Percentiles rank a stretch among this genome's conserved stretches.
Conservation (phyloP, 37 sponge, comb jelly and placozoan genomes). For the Oscarella lobularis region DNA sequence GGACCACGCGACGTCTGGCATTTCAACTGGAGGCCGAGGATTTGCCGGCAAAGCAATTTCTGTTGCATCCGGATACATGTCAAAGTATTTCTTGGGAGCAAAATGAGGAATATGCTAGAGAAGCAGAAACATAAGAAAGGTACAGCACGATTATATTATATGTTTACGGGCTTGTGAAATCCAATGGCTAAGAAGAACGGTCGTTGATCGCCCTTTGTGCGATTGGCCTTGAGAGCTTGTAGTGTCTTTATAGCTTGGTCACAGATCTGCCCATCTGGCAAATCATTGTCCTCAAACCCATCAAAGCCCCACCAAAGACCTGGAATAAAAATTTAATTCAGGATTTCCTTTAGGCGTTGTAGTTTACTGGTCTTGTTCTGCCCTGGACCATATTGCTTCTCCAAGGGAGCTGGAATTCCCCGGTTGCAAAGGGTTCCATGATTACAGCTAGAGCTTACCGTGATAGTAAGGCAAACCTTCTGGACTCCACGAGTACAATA, state of each 20-base stretch:
- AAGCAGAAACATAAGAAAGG: not conserved
- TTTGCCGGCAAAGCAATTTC: slow-evolving; percentile 14
- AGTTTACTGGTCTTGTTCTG: not conserved
- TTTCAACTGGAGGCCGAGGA: slow-evolving; percentile 7
- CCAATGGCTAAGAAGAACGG: slow-evolving; percentile 43
- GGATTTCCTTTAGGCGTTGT: not conserved
- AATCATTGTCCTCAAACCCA: slow-evolving; percentile 10
- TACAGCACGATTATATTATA: no score
- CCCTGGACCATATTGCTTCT: no score
- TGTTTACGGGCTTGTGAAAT: slow-evolving; percentile 24
- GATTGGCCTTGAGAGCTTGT: slow-evolving; percentile 6
- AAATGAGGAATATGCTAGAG: slow-evolving; percentile 22
- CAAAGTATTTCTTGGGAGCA: slow-evolving; percentile 17
- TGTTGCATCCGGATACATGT: slow-evolving; percentile 20
- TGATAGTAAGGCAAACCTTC: slow-evolving; percentile 18
- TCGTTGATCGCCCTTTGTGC: slow-evolving; percentile 12
- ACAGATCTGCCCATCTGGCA: slow-evolving; percentile 27
- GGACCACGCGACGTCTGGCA: slow-evolving; percentile 28
- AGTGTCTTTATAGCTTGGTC: slow-evolving; percentile 17
- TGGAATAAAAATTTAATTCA: not conserved
- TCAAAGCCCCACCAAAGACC: slow-evolving; percentile 19
- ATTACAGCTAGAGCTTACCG: no score
- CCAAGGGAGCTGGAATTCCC: no score
- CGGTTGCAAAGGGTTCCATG: no score
- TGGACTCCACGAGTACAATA: slow-evolving; percentile 26